Percentiles rank a stretch among this genome's conserved stretches.
These are phyloP conservation scores for Okamejei kenojei DNA, from an alignment of 2,797 vertebrate genomes.

Conservation along the genomic window DNA sequence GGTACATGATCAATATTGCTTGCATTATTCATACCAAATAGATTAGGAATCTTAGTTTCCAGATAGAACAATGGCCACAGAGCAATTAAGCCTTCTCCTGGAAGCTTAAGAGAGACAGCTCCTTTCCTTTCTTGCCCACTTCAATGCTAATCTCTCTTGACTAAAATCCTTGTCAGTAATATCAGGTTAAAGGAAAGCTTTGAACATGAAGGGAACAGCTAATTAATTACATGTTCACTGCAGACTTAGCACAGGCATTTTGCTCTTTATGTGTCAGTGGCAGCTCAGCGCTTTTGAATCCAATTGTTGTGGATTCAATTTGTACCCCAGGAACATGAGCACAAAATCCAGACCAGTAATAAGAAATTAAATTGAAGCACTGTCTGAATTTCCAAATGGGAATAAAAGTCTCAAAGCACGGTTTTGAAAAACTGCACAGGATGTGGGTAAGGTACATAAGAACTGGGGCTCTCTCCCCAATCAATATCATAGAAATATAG, in stretches of 20 bases:
- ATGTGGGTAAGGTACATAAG: too few species aligned
- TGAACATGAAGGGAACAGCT: neutral
- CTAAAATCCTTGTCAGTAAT: neutral
- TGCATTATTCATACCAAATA: neutral
- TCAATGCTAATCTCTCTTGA: conserved; percentile 8
- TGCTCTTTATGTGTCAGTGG: neutral
- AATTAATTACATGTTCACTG: conserved; percentile 14
- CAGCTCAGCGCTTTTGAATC: neutral
- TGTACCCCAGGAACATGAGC: neutral
- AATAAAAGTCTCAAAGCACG: neutral
- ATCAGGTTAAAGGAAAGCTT: neutral
- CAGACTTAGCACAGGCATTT: neutral
- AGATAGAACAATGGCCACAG: neutral
- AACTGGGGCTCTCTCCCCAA: neutral
- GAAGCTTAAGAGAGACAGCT: neutral
- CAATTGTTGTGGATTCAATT: neutral
- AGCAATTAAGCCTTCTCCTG: neutral
- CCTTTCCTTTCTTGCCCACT: neutral
- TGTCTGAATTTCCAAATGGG: neutral
- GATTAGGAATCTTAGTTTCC: neutral
- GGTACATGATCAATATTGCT: too few species aligned
- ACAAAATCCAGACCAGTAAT: neutral
- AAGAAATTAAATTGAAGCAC: neutral
- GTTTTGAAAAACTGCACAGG: neutral
- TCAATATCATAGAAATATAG: too few species aligned